Evolutionary conservation across 2,888 invertebrate genomes (phyloP).

Genomic region (Lasioglossum calceatum): DNA sequence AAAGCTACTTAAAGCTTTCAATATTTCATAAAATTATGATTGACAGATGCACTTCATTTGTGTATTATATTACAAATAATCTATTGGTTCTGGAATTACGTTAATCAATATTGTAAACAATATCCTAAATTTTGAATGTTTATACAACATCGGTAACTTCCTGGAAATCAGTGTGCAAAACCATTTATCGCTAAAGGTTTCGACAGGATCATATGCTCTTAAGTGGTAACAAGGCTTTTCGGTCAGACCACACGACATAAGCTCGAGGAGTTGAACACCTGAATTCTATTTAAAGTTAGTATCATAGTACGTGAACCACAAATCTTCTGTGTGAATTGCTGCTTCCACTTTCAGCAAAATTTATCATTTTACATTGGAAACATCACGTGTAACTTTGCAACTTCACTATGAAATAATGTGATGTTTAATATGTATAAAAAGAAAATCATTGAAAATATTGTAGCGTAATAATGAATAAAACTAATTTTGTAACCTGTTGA

Average conservation of each 20-base stretch:
- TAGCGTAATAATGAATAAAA: background rate
- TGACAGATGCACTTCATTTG: background rate
- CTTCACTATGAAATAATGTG: background rate
- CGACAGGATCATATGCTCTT: conserved; percentile 24
- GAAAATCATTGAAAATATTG: background rate
- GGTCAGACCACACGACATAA: conserved; percentile 45
- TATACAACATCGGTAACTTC: background rate
- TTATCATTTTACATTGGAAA: background rate
- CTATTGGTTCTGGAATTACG: background rate
- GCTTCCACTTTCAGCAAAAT: background rate
- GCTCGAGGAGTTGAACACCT: conserved; percentile 33
- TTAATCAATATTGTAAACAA: background rate
- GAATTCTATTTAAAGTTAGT: conserved; percentile 40
- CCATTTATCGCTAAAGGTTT: conserved; percentile 24
- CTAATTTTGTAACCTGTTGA: background rate
- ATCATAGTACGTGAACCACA: conserved; percentile 33
- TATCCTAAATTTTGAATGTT: background rate
- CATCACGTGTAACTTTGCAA: background rate
- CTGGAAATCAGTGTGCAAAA: background rate
- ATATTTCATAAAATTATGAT: background rate
- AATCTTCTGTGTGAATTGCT: conserved; percentile 32
- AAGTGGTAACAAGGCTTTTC: conserved; percentile 47
- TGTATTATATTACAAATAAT: background rate
- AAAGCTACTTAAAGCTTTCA: background rate
- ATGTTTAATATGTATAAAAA: background rate